Base-by-base conservation (phyloP, 2,113 vertebrate genomes). In the Trichomycterus rosablanca region DNA sequence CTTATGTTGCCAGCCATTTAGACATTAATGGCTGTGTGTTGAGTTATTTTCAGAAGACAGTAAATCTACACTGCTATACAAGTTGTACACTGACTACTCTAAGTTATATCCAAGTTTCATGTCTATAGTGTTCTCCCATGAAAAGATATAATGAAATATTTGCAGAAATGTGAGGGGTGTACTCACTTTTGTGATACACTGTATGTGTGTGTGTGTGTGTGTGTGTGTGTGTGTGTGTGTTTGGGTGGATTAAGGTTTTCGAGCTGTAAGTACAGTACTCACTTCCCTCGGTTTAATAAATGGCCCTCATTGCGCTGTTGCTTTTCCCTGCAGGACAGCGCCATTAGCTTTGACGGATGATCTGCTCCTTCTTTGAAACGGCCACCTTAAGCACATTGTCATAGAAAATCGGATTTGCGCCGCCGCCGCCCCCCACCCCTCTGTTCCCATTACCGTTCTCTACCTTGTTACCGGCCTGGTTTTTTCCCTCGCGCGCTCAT, bases 261-360 rank as follows among this genome's bases (percentile, higher is more conserved):
- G 37, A 43, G 43, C 48, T 59, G 30, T 59, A 26, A 58, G 32
- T 58, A 42, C 48, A 22, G 16, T 30, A 53, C 60, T 45, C n/a
- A 26, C 23, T 12, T 7, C 11, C 30, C 4, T n/a, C 11, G 35
- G 66, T 56, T 59, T 84, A 81, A 84, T 84, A 76, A 85, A 80
- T 78, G 72, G 59, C 75, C 72, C 80, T 76, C 71, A 63, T 78
- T 79, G 80, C 74, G 76, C 74, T 84, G 72, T 77, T 83, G 71
- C 76, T 83, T 79, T 83, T 76, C 73, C 72, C 72, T 39, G 20
- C 61, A 56, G 74, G 81, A 83, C 76, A 77, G 74, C 71, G 69
- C 78, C 79, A 82, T 87, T 87, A 84, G 72, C 75, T 75, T 72
- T 86, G 86, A 87, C 81, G 79, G 81, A 85, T 83, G 83, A 86